A percentile compares a stretch with the other conserved stretches of the same genome.
These are phyloP conservation scores for Ganaspis brasiliensis DNA, from an alignment of 2,888 invertebrate genomes.

Conservation along the genomic window DNA sequence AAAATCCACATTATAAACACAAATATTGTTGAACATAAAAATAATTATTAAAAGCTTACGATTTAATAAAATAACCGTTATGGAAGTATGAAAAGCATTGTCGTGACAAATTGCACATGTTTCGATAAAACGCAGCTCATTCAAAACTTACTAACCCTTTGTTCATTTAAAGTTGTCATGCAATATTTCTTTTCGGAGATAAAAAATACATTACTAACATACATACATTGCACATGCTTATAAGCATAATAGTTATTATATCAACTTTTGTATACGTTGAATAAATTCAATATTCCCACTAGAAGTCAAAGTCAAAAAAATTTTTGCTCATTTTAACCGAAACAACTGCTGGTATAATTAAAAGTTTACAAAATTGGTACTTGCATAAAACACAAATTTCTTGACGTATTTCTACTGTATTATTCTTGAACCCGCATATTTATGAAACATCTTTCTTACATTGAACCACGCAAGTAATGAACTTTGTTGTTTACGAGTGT, in stretches of 20 bases:
- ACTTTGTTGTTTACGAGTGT: background rate
- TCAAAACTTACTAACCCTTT: too few species aligned
- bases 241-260: background rate
- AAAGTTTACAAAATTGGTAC: slow-evolving; percentile 8
- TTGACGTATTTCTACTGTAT: background rate
- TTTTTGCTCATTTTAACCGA: background rate
- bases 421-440: background rate
- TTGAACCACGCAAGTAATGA: slow-evolving; percentile 11
- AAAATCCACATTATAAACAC: too few species aligned
- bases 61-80: too few species aligned
- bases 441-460: slow-evolving; percentile 1
- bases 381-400: slow-evolving; percentile 1
- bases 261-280: background rate
- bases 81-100: too few species aligned
- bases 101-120: too few species aligned
- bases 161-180: too few species aligned
- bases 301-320: background rate
- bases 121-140: too few species aligned
- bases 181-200: too few species aligned
- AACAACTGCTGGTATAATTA: slow-evolving; percentile 16
- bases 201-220: too few species aligned
- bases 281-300: background rate
- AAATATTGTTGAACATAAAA: too few species aligned
- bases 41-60: too few species aligned
- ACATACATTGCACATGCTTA: background rate